Conservation (phyloP, 2,797 vertebrate species). For the Caiman crocodilus region DNA sequence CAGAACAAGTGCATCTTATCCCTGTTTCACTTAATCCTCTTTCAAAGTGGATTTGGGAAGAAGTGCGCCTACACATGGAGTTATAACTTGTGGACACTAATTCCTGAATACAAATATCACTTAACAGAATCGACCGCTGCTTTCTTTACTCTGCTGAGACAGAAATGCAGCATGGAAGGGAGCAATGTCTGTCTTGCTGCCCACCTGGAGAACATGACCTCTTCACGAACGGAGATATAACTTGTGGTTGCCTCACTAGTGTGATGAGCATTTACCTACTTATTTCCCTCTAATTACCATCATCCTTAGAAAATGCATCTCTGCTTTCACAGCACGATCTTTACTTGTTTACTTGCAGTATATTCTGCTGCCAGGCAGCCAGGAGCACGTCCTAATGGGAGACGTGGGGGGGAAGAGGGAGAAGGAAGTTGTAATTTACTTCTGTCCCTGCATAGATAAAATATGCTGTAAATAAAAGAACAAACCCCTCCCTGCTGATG, state of each 20-base stretch:
- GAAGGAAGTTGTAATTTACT: conserved; percentile 38
- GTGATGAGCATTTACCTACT: not conserved
- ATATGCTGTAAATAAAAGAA: conserved; percentile 58
- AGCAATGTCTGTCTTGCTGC: not conserved
- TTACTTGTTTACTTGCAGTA: not conserved
- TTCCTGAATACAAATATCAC: no score
- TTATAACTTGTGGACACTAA: not conserved
- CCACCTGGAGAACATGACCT: not conserved
- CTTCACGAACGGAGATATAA: not conserved
- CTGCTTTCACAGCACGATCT: conserved; percentile 22
- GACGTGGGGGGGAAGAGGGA: not conserved
- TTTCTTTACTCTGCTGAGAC: not conserved
- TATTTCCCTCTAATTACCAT: conserved; percentile 33
- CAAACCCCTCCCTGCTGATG: not conserved
- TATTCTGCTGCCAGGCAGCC: conserved; percentile 21
- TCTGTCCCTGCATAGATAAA: conserved; percentile 11
- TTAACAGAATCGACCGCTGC: no score
- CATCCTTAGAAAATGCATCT: not conserved
- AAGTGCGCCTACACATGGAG: conserved; percentile 35
- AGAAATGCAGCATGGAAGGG: not conserved
- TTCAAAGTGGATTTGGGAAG: conserved; percentile 32
- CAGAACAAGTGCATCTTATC: conserved; percentile 23
- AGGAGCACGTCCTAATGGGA: not conserved
- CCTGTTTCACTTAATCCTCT: conserved; percentile 36
- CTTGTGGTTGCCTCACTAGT: not conserved